These are phyloP conservation scores for Lanistes nyassanus DNA, from an alignment of 1,140 invertebrate species.

Conservation along the genomic window DNA sequence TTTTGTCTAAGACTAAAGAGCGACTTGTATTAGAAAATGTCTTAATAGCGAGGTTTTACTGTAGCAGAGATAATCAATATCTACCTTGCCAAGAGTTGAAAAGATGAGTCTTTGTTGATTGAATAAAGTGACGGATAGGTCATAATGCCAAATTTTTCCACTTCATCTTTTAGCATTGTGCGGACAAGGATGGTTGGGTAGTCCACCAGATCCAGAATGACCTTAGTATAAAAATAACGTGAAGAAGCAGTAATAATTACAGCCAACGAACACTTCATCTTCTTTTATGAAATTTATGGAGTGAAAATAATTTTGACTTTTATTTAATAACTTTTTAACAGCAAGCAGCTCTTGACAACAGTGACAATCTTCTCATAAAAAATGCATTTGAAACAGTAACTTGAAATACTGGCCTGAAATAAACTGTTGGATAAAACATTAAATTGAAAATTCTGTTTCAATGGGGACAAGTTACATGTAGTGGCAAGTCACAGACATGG, in stretches of 20 bases:
- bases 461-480: no score
- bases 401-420: background rate
- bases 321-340: no score
- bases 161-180: conserved; percentile 44
- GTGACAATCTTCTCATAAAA: background rate
- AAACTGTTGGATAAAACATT: background rate
- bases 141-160: conserved; percentile 56
- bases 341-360: no score
- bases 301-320: background rate
- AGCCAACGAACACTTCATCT: no score
- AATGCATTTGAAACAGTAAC: background rate
- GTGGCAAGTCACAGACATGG: no score
- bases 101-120: conserved; percentile 52
- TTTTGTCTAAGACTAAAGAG: no score
- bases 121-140: conserved; percentile 53
- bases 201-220: conserved; percentile 51
- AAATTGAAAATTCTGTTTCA: background rate
- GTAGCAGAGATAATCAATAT: conserved; percentile 11
- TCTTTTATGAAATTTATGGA: background rate
- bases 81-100: conserved; percentile 50
- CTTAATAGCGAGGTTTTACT: no score
- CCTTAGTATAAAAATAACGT: conserved; percentile 42
- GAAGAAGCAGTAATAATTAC: background rate
- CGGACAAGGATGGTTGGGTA: conserved; percentile 44
- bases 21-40: no score